Percentiles rank a stretch among this genome's conserved stretches.
phyloP scores from a whole-genome alignment of 35 echinoderm and acorn worm species.

The Heliocidaris erythrogramma region DNA sequence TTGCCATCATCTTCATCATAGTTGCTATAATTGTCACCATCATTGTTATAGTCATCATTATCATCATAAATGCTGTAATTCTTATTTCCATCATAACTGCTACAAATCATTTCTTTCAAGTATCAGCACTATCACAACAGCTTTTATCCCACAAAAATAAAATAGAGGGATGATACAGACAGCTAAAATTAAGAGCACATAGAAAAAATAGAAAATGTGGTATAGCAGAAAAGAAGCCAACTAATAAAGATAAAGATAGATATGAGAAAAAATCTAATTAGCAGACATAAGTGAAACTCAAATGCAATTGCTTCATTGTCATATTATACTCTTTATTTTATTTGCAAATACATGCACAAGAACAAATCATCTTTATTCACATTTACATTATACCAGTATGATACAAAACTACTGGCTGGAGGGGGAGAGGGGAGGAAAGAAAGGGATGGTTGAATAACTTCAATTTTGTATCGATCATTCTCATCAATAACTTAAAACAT shows the following conservation, averaged over 20 bases:
- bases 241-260: not conserved
- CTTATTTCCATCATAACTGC: not conserved
- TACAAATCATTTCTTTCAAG: not conserved
- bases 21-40: not conserved
- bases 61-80: not conserved
- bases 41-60: not conserved
- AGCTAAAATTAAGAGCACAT: no score
- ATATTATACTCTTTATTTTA: not conserved
- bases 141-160: not conserved
- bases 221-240: not conserved
- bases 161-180: no score
- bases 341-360: constrained; percentile 13
- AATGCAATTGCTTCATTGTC: not conserved
- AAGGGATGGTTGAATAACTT: not conserved
- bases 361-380: not conserved
- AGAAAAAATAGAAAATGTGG: no score
- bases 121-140: not conserved
- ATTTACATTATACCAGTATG: not conserved
- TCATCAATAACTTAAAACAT: not conserved
- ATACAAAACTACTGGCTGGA: not conserved
- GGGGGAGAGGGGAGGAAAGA: not conserved
- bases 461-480: not conserved
- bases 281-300: not conserved
- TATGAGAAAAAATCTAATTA: not conserved
- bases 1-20: not conserved